phyloP scores from a whole-genome alignment of 2,888 invertebrate genomes.

The Sepiola atlantica region DNA sequence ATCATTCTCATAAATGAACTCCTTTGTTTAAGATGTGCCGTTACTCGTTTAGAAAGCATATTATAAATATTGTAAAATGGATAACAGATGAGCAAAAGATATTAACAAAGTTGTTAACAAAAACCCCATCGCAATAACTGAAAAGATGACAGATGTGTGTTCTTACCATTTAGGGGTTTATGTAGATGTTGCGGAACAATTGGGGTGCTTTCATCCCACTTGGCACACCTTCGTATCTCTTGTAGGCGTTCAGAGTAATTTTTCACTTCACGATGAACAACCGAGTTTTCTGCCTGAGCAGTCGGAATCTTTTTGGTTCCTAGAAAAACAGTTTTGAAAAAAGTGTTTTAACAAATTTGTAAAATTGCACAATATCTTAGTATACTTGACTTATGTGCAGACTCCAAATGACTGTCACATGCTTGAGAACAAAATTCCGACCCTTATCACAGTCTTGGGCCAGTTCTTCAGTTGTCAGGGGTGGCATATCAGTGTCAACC shows the following conservation, averaged over 20 bases:
- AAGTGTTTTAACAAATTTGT: not conserved
- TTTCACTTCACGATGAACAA: constrained; percentile 63
- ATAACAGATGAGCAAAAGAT: not conserved
- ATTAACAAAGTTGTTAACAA: not conserved
- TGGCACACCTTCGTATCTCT: constrained; percentile 66
- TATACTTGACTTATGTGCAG: too few species aligned
- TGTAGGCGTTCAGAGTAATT: constrained; percentile 70
- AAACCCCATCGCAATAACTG: not conserved
- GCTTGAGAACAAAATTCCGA: too few species aligned
- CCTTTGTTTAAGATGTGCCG: too few species aligned
- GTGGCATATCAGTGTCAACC: too few species aligned
- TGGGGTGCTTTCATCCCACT: constrained; percentile 59
- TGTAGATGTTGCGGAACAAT: constrained; percentile 58
- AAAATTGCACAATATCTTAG: not conserved
- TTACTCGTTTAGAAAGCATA: not conserved
- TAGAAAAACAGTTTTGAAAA: not conserved
- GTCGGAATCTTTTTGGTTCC: constrained; percentile 37
- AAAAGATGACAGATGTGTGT: not conserved
- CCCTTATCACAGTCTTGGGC: too few species aligned
- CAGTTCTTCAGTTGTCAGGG: too few species aligned
- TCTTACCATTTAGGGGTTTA: not conserved
- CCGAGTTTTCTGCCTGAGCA: constrained; percentile 23
- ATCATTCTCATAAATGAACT: too few species aligned
- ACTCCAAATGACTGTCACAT: too few species aligned
- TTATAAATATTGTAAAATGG: not conserved